Conservation (phyloP, 2,888 invertebrate genomes). For the Caenorhabditis drosophilae region DNA sequence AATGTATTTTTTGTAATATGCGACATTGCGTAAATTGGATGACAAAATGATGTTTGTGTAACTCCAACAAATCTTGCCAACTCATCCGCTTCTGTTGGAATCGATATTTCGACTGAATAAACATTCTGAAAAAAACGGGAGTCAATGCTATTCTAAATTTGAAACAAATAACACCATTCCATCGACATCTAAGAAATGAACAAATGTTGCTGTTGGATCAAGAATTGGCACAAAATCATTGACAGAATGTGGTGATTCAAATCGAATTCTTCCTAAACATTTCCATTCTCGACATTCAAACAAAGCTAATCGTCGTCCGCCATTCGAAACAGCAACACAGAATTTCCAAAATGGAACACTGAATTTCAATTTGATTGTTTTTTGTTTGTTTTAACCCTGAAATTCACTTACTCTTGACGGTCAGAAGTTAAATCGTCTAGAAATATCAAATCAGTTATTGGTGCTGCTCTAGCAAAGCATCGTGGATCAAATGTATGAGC, state of each 20-base stretch:
- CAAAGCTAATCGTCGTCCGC: constrained; percentile 55
- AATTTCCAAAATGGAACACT: constrained; percentile 66
- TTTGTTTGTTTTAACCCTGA: background rate
- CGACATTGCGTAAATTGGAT: constrained; percentile 30
- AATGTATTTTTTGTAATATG: constrained; percentile 16
- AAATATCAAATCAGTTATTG: constrained; percentile 58
- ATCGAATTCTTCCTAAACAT: constrained; percentile 77
- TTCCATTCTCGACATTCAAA: constrained; percentile 79
- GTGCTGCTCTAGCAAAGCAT: constrained; percentile 28
- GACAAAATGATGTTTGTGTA: constrained; percentile 48
- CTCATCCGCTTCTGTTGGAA: constrained; percentile 11
- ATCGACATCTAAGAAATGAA: constrained; percentile 83
- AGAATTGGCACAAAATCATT: constrained; percentile 33
- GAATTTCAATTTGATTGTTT: too few species aligned
- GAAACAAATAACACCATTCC: constrained; percentile 74
- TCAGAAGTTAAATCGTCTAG: constrained; percentile 52
- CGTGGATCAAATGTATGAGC: constrained; percentile 56
- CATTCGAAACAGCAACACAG: constrained; percentile 77
- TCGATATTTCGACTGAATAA: constrained; percentile 76
- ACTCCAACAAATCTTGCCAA: constrained; percentile 37
- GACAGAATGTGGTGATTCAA: constrained; percentile 78
- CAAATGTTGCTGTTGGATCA: constrained; percentile 26
- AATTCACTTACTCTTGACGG: constrained; percentile 28
- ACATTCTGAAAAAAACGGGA: constrained; percentile 75
- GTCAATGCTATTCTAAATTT: too few species aligned